Base-by-base conservation (phyloP, 2,888 invertebrate genomes). In the Criorhina ranunculi region DNA sequence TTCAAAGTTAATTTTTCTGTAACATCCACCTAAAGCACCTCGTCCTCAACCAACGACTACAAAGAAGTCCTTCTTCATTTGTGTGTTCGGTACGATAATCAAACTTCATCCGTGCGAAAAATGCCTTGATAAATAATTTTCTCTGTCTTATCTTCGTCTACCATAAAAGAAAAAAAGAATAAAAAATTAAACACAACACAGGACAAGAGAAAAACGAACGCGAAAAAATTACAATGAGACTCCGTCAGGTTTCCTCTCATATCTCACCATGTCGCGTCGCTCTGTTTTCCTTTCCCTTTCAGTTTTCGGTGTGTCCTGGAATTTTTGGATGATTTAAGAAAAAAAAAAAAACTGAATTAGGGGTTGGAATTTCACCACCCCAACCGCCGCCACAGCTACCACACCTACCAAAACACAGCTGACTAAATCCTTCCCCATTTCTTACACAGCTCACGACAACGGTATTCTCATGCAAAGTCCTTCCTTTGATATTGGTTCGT, bases 61-160 rank as follows among this genome's bases (percentile, higher is more conserved):
- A 85, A 70, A 83, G 49, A 17, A 64, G 70, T 79, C 66, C 66
- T 67, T 60, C 53, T 67, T 80, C 60, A 70, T 79, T 85, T 76
- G 53, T 64, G 77, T 60, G 75, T 59, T 59, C 35, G 73, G 29
- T 70, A 75, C 55, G 75, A 85, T 85, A 85, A 85, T 85, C 79
- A 85, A 85, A 79, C 79, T 75, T 79, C 79, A 85, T 79, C 75
- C 79, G 85, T 85, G 85, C 85, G 79, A 85, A 85, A 85, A 85
- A 85, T 79, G 69, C 79, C 75, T 79, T 70, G 64, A 75, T 79
- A 79, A 82, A 42, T 69, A 66, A 64, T 79, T 85, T 85, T 69
- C n/a, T 79, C 66, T 51, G 57, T 75, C 85, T 85, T 85, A 85
- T 85, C 85, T 75, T 70, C 40, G 79, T 72, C 70, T 85, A 35